Evolutionary conservation across 2,888 invertebrate species (phyloP).

Genomic region (Neoscelio sp.): DNA sequence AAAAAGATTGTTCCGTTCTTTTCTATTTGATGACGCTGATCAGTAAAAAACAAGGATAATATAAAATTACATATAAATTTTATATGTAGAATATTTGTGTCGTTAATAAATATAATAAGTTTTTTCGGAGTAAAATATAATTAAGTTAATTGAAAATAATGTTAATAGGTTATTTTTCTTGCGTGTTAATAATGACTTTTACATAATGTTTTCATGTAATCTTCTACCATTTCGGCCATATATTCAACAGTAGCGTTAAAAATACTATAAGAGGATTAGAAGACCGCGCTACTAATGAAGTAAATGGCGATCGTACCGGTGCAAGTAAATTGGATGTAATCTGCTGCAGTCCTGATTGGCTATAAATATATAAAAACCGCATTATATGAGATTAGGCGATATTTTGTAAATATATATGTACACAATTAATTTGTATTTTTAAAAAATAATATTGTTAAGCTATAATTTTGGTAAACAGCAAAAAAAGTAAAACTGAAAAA

Average conservation of each 20-base stretch:
- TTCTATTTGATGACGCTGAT: conserved; percentile 37
- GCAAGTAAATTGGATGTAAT: conserved; percentile 48
- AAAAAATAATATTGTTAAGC: no score
- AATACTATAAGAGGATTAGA: conserved; percentile 52
- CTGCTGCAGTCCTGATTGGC: conserved; percentile 38
- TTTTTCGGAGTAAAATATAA: not conserved
- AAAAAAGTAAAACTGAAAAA: no score
- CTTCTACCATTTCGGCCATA: conserved; percentile 12
- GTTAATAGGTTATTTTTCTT: no score
- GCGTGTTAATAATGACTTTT: no score
- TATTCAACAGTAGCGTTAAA: conserved; percentile 27
- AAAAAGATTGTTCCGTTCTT: conserved; percentile 19
- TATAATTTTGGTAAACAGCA: no score
- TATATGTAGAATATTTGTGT: not conserved
- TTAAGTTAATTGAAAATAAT: not conserved
- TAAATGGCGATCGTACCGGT: conserved; percentile 37
- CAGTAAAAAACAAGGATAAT: conserved; percentile 5
- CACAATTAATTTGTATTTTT: no score
- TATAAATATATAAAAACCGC: conserved; percentile 33
- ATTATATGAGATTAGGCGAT: no score
- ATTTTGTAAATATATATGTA: no score
- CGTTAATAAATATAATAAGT: not conserved
- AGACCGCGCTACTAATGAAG: conserved; percentile 44
- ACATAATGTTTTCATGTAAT: conserved; percentile 15
- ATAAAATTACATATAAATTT: not conserved